A percentile compares a stretch with the other conserved stretches of the same genome.
Evolutionary conservation across 2,797 vertebrate genomes (phyloP).

Genomic region (Sebastes iracundus): DNA sequence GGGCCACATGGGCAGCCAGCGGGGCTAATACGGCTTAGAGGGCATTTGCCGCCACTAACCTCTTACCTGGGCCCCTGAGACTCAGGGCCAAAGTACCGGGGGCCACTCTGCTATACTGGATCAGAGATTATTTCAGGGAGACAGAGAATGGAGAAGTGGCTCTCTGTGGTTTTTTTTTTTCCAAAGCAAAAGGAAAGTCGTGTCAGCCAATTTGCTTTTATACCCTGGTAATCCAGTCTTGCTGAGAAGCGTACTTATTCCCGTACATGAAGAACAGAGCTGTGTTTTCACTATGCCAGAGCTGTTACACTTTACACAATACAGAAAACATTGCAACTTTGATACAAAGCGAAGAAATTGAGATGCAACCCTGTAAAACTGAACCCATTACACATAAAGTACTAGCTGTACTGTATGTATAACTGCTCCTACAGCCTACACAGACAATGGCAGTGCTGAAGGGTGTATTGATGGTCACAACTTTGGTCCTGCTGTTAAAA

Average conservation of each 20-base stretch:
- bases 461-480: background rate
- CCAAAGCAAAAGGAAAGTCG: slow-evolving; percentile 31
- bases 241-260: slow-evolving; percentile 29
- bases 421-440: background rate
- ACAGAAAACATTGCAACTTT: slow-evolving; percentile 4
- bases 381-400: background rate
- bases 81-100: slow-evolving; percentile 19
- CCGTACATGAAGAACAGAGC: slow-evolving; percentile 22
- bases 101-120: slow-evolving; percentile 29
- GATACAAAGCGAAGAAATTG: background rate
- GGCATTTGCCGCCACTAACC: slow-evolving; percentile 62
- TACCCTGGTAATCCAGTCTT: slow-evolving; percentile 54
- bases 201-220: slow-evolving; percentile 67
- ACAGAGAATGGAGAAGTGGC: slow-evolving; percentile 31
- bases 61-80: slow-evolving; percentile 70
- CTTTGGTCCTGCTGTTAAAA: background rate
- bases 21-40: slow-evolving; percentile 71
- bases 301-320: slow-evolving; percentile 17
- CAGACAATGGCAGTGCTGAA: background rate
- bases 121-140: slow-evolving; percentile 58
- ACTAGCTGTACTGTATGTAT: background rate
- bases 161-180: slow-evolving; percentile 5
- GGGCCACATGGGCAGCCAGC: slow-evolving; percentile 59
- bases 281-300: slow-evolving; percentile 22
- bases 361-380: slow-evolving; percentile 6